Evolutionary conservation across 2,797 vertebrate species (phyloP).

Genomic region (Notoglanidium macrostoma): DNA sequence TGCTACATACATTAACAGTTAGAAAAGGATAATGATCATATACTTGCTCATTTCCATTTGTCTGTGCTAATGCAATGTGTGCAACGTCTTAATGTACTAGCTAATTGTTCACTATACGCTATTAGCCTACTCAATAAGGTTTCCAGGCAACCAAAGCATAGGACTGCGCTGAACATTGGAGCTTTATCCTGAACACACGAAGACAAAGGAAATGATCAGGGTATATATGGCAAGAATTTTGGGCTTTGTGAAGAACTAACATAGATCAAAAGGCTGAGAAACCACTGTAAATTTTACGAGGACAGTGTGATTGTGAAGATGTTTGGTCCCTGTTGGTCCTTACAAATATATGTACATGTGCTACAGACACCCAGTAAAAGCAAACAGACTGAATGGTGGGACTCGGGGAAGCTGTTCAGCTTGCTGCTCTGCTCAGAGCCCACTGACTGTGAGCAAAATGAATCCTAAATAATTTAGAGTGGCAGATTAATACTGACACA

Average conservation of each 20-base stretch:
- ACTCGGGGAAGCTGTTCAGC: background rate
- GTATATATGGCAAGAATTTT: background rate
- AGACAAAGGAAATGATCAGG: background rate
- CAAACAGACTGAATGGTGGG: background rate
- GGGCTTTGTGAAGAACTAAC: too few species aligned
- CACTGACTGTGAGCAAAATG: conserved; percentile 44
- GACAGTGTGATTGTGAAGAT: too few species aligned
- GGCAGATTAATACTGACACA: conserved; percentile 43
- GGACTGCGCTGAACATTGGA: background rate
- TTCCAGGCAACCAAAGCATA: background rate
- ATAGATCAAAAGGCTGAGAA: background rate
- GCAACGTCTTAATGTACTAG: background rate
- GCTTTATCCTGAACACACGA: background rate
- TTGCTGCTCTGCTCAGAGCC: conserved; percentile 6
- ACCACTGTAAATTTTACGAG: background rate
- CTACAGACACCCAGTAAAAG: conserved; percentile 5
- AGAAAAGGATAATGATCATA: background rate
- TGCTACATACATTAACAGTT: background rate
- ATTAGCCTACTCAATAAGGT: background rate
- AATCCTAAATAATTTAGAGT: conserved; percentile 48
- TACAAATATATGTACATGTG: background rate
- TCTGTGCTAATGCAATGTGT: background rate
- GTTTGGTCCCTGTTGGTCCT: background rate
- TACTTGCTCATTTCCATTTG: background rate
- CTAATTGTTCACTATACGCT: background rate